These are phyloP conservation scores for Dallia pectoralis DNA, from an alignment of 2,797 vertebrate genomes.

Conservation along the genomic window DNA sequence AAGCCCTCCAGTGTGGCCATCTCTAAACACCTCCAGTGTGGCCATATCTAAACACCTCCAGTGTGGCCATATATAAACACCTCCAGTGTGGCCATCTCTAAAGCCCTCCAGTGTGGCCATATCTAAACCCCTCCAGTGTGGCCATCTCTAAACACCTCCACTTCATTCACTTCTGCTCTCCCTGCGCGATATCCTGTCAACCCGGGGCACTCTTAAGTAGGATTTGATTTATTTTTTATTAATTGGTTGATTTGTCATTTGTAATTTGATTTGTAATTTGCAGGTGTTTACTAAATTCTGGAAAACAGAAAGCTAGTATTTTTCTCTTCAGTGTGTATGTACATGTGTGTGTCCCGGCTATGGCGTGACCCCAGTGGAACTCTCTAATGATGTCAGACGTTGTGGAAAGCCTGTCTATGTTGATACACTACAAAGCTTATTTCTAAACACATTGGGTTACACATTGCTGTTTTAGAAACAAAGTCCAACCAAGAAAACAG, in stretches of 20 bases:
- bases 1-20: too few species aligned
- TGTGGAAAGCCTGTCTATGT: slow-evolving; percentile 73
- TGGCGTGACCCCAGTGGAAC: slow-evolving; percentile 60
- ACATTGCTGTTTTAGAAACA: slow-evolving; percentile 64
- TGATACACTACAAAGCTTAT: slow-evolving; percentile 80
- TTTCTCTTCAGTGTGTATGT: background rate
- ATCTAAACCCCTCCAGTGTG: too few species aligned
- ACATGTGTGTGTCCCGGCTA: slow-evolving; percentile 23
- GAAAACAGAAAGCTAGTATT: background rate
- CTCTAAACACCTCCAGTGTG: too few species aligned
- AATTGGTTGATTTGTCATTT: background rate
- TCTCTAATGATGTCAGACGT: slow-evolving; percentile 75
- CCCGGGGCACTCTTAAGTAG: background rate
- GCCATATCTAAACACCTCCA: too few species aligned
- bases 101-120: too few species aligned
- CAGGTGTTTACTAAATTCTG: background rate
- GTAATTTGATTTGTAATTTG: background rate
- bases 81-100: too few species aligned
- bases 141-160: too few species aligned
- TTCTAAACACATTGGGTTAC: slow-evolving; percentile 78
- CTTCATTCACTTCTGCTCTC: too few species aligned
- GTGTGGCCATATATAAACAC: too few species aligned
- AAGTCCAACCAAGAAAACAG: slow-evolving; percentile 35
- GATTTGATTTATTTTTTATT: background rate
- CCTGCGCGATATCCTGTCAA: too few species aligned